Base-by-base conservation (phyloP, 2,113 vertebrate genomes). In the Charadrius vociferus region DNA sequence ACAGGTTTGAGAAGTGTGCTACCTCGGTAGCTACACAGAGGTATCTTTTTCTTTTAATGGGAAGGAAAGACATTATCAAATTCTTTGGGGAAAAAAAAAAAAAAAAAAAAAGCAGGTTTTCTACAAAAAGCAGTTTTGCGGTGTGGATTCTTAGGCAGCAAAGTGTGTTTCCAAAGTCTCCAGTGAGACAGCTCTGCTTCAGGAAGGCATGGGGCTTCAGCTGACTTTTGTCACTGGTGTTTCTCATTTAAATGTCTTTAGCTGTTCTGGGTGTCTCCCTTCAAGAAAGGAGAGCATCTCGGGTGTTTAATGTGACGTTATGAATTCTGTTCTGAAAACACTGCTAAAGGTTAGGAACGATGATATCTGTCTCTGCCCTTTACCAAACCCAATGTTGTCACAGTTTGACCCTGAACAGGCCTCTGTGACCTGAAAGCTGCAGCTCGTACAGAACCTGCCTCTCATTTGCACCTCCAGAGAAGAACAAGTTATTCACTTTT, bases 301-400 rank as follows among this genome's bases (percentile, higher is more conserved):
- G 34, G n/a, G 14, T 47, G 43, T 7, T 3, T 47, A 55, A 59
- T 11, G 14, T 0, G 1, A 16, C 2, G 5, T 16, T 19, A 56
- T 1, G 2, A 50, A 52, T 61, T 88, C 74, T 75, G 23, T 63
- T 92, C 30, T 68, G 17, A 30, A 66, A 47, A 29, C 9, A 14
- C 7, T 56, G 26, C 15, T 77, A 19, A 68, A 77, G 24, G 11
- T 79, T 67, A 47, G 47, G 52, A 63, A 30, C 12, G 18, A 5
- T 26, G 22, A 15, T 72, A 78, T 24, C 13, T 73, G 6, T 39
- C 34, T 92, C 11, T 81, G 14, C 47, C 36, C 19, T 70, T 88
- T 50, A 26, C 14, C 8, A 47, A 55, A 26, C 18, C 18, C 49
- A 49, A 14, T 1, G 3, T 45, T 55, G 53, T 66, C n/a, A 58